phyloP scores from a whole-genome alignment of 2,888 invertebrate species.

The Busseola fusca region DNA sequence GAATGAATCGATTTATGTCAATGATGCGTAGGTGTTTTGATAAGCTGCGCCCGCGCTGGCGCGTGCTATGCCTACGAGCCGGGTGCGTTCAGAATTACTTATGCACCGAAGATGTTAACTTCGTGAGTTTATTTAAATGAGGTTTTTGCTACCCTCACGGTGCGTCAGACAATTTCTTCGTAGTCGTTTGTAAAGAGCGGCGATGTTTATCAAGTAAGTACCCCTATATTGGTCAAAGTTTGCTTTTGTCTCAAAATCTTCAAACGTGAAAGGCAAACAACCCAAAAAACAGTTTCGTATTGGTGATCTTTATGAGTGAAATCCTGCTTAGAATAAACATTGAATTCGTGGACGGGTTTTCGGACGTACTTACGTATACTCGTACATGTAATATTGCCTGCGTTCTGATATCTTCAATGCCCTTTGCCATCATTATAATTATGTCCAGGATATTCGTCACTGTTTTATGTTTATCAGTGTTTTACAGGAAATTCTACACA shows the following conservation, averaged over 20 bases:
- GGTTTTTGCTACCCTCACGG: constrained; percentile 70
- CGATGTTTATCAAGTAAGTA: constrained; percentile 47
- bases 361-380: constrained; percentile 14
- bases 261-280: constrained; percentile 31
- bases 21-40: constrained; percentile 66
- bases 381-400: constrained; percentile 1
- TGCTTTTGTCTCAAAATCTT: constrained; percentile 38
- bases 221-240: constrained; percentile 43
- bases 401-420: constrained; percentile 48
- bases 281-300: constrained; percentile 26
- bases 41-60: constrained; percentile 61
- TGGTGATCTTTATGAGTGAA: constrained; percentile 24
- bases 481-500: constrained; percentile 52
- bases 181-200: constrained; percentile 41
- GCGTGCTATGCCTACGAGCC: constrained; percentile 65
- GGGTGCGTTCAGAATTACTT: constrained; percentile 71
- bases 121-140: constrained; percentile 76
- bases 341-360: constrained; percentile 23
- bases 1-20: constrained; percentile 65
- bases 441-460: constrained; percentile 50
- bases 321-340: constrained; percentile 41
- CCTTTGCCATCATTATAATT: constrained; percentile 50
- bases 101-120: constrained; percentile 72
- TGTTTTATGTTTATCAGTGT: constrained; percentile 44
- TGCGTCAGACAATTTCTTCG: constrained; percentile 67